phyloP scores from a whole-genome alignment of 2,888 invertebrate species.

The Hecatera dysodea region DNA sequence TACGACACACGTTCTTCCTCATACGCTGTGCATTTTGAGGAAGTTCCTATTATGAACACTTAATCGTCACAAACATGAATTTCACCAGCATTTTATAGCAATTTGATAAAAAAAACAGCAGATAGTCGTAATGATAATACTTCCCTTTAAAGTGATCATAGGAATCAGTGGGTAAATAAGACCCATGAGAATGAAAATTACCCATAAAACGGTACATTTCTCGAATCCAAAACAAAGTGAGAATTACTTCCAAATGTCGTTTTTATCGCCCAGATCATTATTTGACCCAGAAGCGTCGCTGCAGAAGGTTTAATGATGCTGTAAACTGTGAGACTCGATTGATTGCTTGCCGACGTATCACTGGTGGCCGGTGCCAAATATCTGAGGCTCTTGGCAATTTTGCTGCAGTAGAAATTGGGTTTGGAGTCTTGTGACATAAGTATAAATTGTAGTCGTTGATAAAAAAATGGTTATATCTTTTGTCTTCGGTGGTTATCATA shows the following conservation, averaged over 20 bases:
- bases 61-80: no score
- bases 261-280: constrained; percentile 47
- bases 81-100: no score
- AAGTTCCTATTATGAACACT: no score
- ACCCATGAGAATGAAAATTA: constrained; percentile 6
- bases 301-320: constrained; percentile 44
- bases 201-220: constrained; percentile 26
- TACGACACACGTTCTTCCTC: no score
- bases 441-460: no score
- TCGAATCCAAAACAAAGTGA: constrained; percentile 31
- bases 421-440: background rate
- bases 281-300: constrained; percentile 29
- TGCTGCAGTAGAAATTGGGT: background rate
- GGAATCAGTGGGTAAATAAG: background rate
- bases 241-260: constrained; percentile 42
- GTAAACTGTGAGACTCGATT: constrained; percentile 44
- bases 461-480: no score
- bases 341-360: constrained; percentile 39
- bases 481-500: no score
- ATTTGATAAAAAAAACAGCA: no score
- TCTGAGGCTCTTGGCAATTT: background rate
- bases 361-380: constrained; percentile 16
- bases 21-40: no score
- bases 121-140: background rate
- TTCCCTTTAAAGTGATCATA: background rate